These are phyloP conservation scores for Gasterosteus aculeatus DNA, from an alignment of 2,113 vertebrate genomes.

Conservation along the genomic window DNA sequence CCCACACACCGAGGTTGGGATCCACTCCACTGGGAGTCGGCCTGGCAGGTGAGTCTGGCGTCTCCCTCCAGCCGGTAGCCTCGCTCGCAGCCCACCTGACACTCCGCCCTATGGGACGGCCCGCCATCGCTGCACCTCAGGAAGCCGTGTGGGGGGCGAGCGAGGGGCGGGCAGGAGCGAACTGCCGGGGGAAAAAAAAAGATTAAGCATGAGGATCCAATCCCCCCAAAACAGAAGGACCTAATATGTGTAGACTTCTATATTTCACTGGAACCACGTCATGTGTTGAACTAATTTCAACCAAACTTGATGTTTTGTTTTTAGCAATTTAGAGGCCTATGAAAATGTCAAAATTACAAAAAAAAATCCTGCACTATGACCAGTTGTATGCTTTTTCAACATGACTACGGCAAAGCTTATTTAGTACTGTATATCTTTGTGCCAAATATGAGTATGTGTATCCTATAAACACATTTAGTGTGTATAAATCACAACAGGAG, in stretches of 20 bases:
- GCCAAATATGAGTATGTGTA: not conserved
- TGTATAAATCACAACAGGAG: slow-evolving; percentile 19
- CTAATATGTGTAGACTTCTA: slow-evolving; percentile 6
- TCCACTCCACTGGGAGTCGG: slow-evolving; percentile 90
- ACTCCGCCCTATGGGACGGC: slow-evolving; percentile 83
- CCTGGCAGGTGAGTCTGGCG: slow-evolving; percentile 87
- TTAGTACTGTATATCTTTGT: not conserved
- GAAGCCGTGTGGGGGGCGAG: slow-evolving; percentile 81
- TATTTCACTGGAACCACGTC: not conserved
- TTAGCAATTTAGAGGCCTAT: not conserved
- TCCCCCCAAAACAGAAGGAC: not conserved
- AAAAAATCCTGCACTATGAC: not conserved
- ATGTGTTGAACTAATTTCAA: not conserved
- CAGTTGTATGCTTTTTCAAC: no score
- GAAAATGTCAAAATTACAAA: not conserved
- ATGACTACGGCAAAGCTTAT: not conserved
- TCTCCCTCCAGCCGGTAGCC: slow-evolving; percentile 89
- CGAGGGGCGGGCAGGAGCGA: slow-evolving; percentile 87
- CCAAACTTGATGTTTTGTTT: not conserved
- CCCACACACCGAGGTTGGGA: slow-evolving; percentile 91
- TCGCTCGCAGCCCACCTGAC: slow-evolving; percentile 86
- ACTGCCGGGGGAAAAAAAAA: slow-evolving; percentile 74
- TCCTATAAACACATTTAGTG: slow-evolving; percentile 12
- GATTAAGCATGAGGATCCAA: slow-evolving; percentile 8
- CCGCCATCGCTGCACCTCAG: slow-evolving; percentile 85